Evolutionary conservation across 2,797 vertebrate species (phyloP), one percentile per base, ranked within the genome.

Genomic region (Enteromius argenteus): DNA sequence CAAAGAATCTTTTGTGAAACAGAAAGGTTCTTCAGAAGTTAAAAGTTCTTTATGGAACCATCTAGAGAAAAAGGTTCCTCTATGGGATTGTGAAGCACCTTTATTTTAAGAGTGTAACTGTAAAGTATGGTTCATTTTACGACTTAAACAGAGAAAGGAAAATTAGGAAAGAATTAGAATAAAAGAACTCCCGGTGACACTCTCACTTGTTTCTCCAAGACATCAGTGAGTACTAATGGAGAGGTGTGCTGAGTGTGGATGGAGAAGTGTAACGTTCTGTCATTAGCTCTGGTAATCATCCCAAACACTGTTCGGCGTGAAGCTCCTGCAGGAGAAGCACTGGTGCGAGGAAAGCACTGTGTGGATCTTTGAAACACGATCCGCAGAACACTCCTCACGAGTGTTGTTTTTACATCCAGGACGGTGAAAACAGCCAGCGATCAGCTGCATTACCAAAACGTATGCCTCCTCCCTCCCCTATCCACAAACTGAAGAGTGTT

Each of bases 291-390:
- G 53, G 9, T 9, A 42, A 49, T 15, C 66, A 60, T 80, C 80
- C 80, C 32, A 67, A n/a, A 92, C 49, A 67, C 15, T 21, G 73
- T 37, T 93, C 92, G 88, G 91, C 91, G 93, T 91, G 86, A 95
- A 94, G 94, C 92, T 91, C 93, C 89, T 67, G 88, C 89, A 58
- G 93, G 95, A 93, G 80, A 86, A 85, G 90, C 93, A 90, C 90
- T 89, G 90, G 87, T 86, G 89, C 90, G 85, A 93, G 64, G 37
- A 56, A 68, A 74, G 81, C 37, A 49, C 27, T 56, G 35, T 42
- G 53, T 80, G 77, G 51, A 79, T 80, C 83, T 78, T 80, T 80
- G 96, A 97, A 97, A 98, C 93, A 92, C 91, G 94, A 97, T 96
- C 96, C 91, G 88, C 88, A 92, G 93, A 93, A 51, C 53, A 93